Base-by-base conservation (phyloP, 1,140 invertebrate species). In the Samia ricini region DNA sequence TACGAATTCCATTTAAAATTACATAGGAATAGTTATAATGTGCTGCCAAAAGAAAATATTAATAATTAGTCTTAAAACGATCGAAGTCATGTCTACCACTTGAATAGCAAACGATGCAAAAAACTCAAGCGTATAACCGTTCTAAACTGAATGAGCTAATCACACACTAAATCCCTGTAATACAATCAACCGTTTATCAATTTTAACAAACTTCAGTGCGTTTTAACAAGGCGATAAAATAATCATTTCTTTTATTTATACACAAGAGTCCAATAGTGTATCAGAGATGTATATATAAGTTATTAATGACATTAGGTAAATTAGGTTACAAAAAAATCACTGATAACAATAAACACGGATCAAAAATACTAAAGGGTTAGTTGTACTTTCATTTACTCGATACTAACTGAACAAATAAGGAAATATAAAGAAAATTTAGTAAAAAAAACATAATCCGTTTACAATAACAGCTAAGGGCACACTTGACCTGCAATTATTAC, bases 11-110 rank as follows among this genome's bases (percentile, higher is more conserved):
- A 36, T 36, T 36, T 36, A 36, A 36, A 36, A 4, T 2, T 36
- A 12, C 12, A 36, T 4, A 10, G 4, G n/a, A n/a, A n/a, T n/a
- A n/a, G n/a, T n/a, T n/a, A n/a, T n/a, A n/a, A n/a, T n/a, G n/a
- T n/a, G n/a, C n/a, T n/a, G n/a, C n/a, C n/a, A n/a, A n/a, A n/a
- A n/a, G n/a, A n/a, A n/a, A n/a, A n/a, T n/a, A n/a, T n/a, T 79
- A 83, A 73, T 83, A 81, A 83, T 73, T 83, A 77, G 77, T 82
- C 72, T 75, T n/a, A n/a, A 78, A 83, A 68, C 76, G 72, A 73
- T 74, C 71, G 71, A 68, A 69, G 62, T 69, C 60, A 64, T 75
- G 75, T 81, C 77, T 73, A 71, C 64, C n/a, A n/a, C n/a, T n/a
- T 77, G 70, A 76, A 36, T 76, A 74, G 71, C 49, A 20, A 51